Conservation (phyloP, 2,888 invertebrate species). For the Noctuana brunneofusca region DNA sequence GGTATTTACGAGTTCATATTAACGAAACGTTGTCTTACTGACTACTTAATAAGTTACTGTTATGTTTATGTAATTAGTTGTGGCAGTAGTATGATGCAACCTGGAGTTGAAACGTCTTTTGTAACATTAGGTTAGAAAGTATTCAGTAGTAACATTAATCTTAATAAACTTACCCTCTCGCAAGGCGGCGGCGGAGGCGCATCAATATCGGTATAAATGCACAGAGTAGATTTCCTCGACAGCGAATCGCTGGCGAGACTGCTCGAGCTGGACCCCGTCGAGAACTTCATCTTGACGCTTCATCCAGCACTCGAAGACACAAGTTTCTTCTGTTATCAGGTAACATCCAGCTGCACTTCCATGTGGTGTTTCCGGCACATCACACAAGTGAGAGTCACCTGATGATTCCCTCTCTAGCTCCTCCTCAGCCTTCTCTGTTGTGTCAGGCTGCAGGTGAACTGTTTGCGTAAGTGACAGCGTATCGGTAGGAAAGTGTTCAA, state of each 20-base stretch:
- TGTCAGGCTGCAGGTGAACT: conserved; percentile 39
- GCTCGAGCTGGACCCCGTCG: conserved; percentile 85
- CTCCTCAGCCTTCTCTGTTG: conserved; percentile 11
- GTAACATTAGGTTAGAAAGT: background rate
- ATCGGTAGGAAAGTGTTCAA: conserved; percentile 42
- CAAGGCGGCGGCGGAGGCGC: conserved; percentile 65
- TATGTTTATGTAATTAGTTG: no score
- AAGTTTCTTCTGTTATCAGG: conserved; percentile 51
- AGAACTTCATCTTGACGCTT: conserved; percentile 81
- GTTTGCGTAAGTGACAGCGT: conserved; percentile 54
- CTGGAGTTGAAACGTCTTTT: no score
- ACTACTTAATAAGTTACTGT: conserved; percentile 12
- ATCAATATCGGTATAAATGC: conserved; percentile 85
- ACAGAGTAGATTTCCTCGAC: conserved; percentile 86
- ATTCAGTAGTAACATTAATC: background rate
- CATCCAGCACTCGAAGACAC: conserved; percentile 48
- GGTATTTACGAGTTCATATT: conserved; percentile 6
- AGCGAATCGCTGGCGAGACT: conserved; percentile 85
- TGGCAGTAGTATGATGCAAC: no score
- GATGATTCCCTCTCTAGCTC: conserved; percentile 24
- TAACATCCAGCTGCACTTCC: conserved; percentile 72
- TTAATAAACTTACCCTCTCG: conserved; percentile 78
- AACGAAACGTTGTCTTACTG: background rate
- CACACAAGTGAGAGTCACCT: conserved; percentile 63
- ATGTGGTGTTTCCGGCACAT: conserved; percentile 75